These are phyloP conservation scores for Dynastes tityus DNA, from an alignment of 2,888 invertebrate species.

Conservation along the genomic window DNA sequence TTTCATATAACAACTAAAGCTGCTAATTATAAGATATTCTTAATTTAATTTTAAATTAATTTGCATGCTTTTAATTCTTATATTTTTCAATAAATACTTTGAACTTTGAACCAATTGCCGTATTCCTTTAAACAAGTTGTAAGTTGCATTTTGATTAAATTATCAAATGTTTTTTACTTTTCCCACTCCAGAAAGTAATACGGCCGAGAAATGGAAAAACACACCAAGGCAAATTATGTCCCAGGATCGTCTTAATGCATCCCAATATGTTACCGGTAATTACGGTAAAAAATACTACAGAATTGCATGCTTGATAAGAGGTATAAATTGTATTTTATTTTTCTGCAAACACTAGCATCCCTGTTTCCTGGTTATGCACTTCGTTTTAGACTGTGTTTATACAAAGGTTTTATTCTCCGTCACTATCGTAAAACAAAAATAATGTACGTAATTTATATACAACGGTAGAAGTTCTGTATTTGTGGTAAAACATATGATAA, in stretches of 20 bases:
- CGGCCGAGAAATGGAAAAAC: constrained; percentile 22
- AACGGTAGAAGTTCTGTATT: background rate
- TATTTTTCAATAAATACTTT: no score
- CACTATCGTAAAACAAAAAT: constrained; percentile 39
- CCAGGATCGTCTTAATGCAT: constrained; percentile 46
- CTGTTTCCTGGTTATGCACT: background rate
- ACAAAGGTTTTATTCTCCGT: constrained; percentile 40
- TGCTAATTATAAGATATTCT: no score
- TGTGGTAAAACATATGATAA: constrained; percentile 20
- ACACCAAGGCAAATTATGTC: constrained; percentile 15
- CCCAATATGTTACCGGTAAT: constrained; percentile 49
- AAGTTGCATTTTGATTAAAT: constrained; percentile 28
- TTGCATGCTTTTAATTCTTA: no score
- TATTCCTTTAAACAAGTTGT: background rate
- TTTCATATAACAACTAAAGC: no score
- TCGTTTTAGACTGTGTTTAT: constrained; percentile 35
- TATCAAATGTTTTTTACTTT: constrained; percentile 43
- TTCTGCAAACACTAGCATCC: constrained; percentile 36
- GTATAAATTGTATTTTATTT: constrained; percentile 36
- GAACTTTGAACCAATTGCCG: no score
- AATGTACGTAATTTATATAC: constrained; percentile 27
- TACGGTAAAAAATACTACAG: constrained; percentile 18
- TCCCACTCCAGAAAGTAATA: background rate
- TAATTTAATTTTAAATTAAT: no score
- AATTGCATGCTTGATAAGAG: constrained; percentile 34